A percentile compares a stretch with the other conserved stretches of the same genome.
phyloP scores from a whole-genome alignment of 2,113 vertebrate species.

The Atrichornis clamosus region DNA sequence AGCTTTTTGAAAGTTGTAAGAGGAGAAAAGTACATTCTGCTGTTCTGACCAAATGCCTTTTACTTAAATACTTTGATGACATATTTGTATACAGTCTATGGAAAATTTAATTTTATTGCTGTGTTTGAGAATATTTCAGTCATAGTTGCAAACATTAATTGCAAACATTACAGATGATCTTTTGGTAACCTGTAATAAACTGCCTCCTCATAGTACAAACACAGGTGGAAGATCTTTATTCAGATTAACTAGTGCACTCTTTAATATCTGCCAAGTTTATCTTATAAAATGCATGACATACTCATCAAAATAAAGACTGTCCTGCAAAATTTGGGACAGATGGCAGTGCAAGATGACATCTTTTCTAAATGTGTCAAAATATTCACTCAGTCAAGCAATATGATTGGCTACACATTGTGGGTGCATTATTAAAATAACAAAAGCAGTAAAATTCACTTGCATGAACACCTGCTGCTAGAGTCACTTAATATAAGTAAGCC shows the following conservation, averaged over 20 bases:
- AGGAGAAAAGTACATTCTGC: not conserved
- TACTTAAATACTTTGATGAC: not conserved
- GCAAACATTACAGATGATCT: not conserved
- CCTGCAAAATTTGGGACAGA: slow-evolving; percentile 67
- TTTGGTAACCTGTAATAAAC: not conserved
- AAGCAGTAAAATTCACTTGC: slow-evolving; percentile 51
- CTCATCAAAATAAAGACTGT: slow-evolving; percentile 62
- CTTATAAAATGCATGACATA: slow-evolving; percentile 18
- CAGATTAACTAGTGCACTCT: not conserved
- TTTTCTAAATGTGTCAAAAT: slow-evolving; percentile 64
- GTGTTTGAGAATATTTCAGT: not conserved
- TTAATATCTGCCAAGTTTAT: slow-evolving; percentile 26
- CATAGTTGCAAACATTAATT: not conserved
- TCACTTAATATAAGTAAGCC: slow-evolving; percentile 20
- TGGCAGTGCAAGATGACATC: slow-evolving; percentile 62
- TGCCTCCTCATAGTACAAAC: not conserved
- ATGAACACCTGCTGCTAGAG: slow-evolving; percentile 48
- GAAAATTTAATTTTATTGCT: not conserved
- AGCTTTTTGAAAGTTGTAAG: not conserved
- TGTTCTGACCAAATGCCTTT: not conserved
- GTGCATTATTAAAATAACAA: slow-evolving; percentile 62
- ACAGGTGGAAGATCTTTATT: slow-evolving; percentile 25
- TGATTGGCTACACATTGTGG: slow-evolving; percentile 29
- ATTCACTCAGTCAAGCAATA: slow-evolving; percentile 24
- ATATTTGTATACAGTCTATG: not conserved